Conservation (phyloP, 2,888 invertebrate genomes). For the Agrenia bidenticulata region DNA sequence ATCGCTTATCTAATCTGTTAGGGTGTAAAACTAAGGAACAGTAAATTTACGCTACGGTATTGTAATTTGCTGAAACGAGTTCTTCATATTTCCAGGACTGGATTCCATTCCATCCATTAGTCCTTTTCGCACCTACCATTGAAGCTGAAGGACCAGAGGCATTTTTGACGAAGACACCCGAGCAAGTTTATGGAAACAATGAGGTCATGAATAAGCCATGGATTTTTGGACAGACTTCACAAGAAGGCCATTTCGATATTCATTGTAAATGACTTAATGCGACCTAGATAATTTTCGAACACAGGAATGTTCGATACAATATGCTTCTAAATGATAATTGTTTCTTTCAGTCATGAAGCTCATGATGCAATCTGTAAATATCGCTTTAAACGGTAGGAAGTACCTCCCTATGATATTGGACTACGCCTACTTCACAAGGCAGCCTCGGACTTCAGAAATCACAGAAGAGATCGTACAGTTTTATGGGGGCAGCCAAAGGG, state of each 20-base stretch:
- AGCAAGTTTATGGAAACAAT: conserved; percentile 33
- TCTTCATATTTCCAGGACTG: conserved; percentile 40
- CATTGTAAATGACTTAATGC: conserved; percentile 25
- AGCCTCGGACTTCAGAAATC: conserved; percentile 22
- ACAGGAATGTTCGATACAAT: not conserved
- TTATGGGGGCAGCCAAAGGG: conserved; percentile 31
- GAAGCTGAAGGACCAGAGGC: conserved; percentile 33
- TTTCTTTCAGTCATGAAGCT: conserved; percentile 32
- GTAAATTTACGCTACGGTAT: not conserved
- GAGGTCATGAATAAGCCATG: conserved; percentile 36
- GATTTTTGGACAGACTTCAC: conserved; percentile 37
- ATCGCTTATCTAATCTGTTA: no score
- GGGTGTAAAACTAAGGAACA: no score
- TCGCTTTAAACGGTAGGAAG: conserved; percentile 23
- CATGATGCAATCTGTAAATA: conserved; percentile 31
- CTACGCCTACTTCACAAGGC: conserved; percentile 29
- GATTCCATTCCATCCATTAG: conserved; percentile 41
- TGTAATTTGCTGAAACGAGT: not conserved
- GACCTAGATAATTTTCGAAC: not conserved
- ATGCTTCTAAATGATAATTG: conserved; percentile 3
- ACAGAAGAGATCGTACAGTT: conserved; percentile 31
- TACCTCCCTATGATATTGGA: conserved; percentile 42
- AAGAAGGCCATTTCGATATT: conserved; percentile 45
- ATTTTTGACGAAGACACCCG: conserved; percentile 36
- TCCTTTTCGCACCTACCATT: conserved; percentile 38